Evolutionary conservation across 2,797 vertebrate genomes (phyloP), one percentile per base, ranked within the genome.

Genomic region (Crenichthys baileyi): DNA sequence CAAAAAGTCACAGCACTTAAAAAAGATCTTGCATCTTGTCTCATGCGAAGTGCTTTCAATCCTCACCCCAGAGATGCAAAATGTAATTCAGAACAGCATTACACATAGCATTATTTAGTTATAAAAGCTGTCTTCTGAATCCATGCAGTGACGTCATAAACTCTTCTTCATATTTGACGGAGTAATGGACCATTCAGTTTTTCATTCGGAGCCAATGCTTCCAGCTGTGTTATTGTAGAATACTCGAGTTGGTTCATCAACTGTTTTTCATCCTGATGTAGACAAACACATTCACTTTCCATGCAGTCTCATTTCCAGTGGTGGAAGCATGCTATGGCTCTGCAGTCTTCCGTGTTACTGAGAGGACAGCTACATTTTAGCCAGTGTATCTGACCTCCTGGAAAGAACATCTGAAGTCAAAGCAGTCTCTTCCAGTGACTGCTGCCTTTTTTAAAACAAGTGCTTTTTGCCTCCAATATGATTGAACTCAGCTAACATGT

Each of bases 111-210:
- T 82, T 86, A 84, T 89, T 92, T 80, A 84, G 87, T 65, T 76
- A 75, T 87, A 79, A 89, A 81, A 85, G 81, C 88, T 55, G 55
- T 68, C 79, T 82, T 80, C 80, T 77, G 77, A 87, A 80, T 88
- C 86, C 72, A 79, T 63, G 70, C 90, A 88, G 79, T 78, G 77
- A 91, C 89, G 84, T 85, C 82, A 79, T 80, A 80, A 93, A 89
- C 81, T 81, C 73, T 83, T 76, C 83, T 91, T 90, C 85, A 90
- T 85, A 88, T 91, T 89, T 90, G 88, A 93, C 91, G 65, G 80
- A 77, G 81, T 88, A 92, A 89, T 91, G 89, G 76, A 85, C 89
- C 83, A 85, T 88, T 78, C 77, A 79, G 41, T 86, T 87, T 92
- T 85, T 88, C 72, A 88, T 82, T 85, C 71, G n/a, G 63, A 12